phyloP scores from a whole-genome alignment of 2,888 invertebrate species.

The Bembecia ichneumoniformis region DNA sequence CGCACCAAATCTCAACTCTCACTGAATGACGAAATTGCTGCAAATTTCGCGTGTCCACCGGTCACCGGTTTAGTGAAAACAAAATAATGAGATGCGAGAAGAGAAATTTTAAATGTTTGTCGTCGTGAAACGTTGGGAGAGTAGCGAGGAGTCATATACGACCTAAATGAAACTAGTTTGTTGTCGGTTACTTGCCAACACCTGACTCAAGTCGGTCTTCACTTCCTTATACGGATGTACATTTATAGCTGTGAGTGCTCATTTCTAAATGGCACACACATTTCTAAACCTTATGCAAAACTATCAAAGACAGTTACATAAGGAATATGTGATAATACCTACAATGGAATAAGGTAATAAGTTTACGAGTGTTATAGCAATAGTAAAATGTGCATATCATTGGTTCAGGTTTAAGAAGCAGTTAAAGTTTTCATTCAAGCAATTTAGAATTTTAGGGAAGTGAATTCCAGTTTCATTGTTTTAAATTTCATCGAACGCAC shows the following conservation, averaged over 20 bases:
- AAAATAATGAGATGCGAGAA: constrained; percentile 67
- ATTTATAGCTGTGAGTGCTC: background rate
- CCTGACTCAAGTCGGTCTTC: constrained; percentile 1
- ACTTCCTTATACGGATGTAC: constrained; percentile 2
- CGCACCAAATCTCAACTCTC: constrained; percentile 55
- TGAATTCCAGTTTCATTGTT: constrained; percentile 18
- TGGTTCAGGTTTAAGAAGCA: background rate
- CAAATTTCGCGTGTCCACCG: constrained; percentile 51
- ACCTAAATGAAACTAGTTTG: constrained; percentile 63
- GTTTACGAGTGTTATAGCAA: no score
- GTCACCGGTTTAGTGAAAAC: constrained; percentile 62
- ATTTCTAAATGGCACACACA: background rate
- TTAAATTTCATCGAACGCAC: constrained; percentile 56
- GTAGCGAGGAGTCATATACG: constrained; percentile 55
- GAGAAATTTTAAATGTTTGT: constrained; percentile 70
- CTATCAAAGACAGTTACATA: background rate
- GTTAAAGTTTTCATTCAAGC: background rate
- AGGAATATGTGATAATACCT: no score
- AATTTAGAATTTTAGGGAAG: background rate
- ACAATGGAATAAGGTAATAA: no score
- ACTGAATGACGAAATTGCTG: constrained; percentile 51
- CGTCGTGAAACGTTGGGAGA: constrained; percentile 63
- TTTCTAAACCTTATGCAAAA: background rate
- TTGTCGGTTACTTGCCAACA: constrained; percentile 22
- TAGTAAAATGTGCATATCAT: no score